phyloP scores from a whole-genome alignment of 2,113 vertebrate species.

The Arizona elegans region DNA sequence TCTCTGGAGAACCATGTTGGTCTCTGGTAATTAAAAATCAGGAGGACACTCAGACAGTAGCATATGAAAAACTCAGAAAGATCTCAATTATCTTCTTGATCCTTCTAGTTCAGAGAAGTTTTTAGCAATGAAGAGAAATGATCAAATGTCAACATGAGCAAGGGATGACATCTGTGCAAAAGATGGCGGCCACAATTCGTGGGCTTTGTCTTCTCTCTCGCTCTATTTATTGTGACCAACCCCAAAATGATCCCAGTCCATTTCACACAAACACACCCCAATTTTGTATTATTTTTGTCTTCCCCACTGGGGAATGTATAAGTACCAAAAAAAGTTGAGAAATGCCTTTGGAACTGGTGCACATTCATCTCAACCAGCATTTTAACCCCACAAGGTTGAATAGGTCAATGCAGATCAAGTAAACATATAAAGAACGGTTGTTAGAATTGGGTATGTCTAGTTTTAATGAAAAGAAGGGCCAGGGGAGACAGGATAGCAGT shows the following conservation, averaged over 20 bases:
- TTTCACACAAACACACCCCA: not conserved
- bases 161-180: not conserved
- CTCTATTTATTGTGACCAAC: not conserved
- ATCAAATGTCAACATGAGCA: not conserved
- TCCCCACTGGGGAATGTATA: not conserved
- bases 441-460: too few relatives aligned
- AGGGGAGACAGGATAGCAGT: too few relatives aligned
- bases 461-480: too few relatives aligned
- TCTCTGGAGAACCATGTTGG: too few relatives aligned
- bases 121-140: not conserved
- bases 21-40: too few relatives aligned
- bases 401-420: not conserved
- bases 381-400: not conserved
- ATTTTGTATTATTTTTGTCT: not conserved
- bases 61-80: not conserved
- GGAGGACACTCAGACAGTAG: too few relatives aligned
- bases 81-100: not conserved
- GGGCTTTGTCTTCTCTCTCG: too few relatives aligned
- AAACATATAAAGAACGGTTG: too few relatives aligned
- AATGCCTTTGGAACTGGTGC: not conserved
- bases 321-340: too few relatives aligned
- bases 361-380: not conserved
- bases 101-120: not conserved
- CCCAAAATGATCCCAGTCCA: not conserved
- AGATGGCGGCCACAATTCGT: not conserved